These are phyloP conservation scores for Brachystomella parvula DNA, from an alignment of 1,140 invertebrate species.

Conservation along the genomic window DNA sequence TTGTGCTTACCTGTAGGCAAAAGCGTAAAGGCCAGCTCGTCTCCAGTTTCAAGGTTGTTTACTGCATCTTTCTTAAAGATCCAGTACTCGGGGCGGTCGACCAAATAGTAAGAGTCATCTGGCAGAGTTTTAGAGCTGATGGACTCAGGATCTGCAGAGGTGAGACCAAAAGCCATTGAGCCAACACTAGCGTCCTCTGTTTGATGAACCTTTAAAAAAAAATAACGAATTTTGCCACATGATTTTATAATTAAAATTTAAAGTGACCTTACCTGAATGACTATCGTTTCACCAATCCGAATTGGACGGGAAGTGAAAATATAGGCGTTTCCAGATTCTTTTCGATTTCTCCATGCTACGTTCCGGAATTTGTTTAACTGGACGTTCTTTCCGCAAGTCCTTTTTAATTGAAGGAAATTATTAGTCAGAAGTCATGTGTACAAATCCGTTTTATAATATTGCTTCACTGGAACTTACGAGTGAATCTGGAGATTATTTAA, in stretches of 20 bases:
- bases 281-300: constrained; percentile 72
- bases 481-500: constrained; percentile 3
- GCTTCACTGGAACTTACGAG: neutral
- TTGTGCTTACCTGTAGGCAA: constrained; percentile 58
- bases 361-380: constrained; percentile 68
- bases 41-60: constrained; percentile 67
- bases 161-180: constrained; percentile 81
- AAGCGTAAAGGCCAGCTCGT: constrained; percentile 83
- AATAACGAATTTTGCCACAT: constrained; percentile 4
- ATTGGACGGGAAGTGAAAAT: constrained; percentile 82
- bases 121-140: constrained; percentile 69
- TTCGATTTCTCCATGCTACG: constrained; percentile 67
- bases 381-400: constrained; percentile 62
- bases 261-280: constrained; percentile 51
- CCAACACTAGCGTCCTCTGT: constrained; percentile 73
- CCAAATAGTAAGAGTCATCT: constrained; percentile 80
- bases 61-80: constrained; percentile 90
- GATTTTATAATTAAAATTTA: neutral
- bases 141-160: constrained; percentile 78
- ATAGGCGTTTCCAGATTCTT: constrained; percentile 89
- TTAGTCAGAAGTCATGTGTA: neutral
- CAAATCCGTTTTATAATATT: too few species aligned
- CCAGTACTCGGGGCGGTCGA: constrained; percentile 96
- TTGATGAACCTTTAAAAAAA: constrained; percentile 14
- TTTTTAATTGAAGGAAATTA: constrained; percentile 8